Evolutionary conservation across 2,113 vertebrate species (phyloP), one percentile per base, ranked within the genome.

Genomic region (Amazona guildingii): DNA sequence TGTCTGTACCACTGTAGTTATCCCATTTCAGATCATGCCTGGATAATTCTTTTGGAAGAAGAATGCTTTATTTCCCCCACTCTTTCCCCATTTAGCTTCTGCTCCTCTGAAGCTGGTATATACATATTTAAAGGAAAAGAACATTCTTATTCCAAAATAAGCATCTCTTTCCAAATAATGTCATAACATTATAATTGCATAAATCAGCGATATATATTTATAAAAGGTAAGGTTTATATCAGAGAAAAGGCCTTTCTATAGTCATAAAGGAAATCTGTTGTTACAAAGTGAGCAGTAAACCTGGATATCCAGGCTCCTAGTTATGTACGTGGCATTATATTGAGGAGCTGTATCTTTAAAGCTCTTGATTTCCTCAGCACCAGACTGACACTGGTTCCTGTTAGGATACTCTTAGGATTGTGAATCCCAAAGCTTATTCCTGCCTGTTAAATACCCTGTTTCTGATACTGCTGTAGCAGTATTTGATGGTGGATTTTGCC

Each of bases 11-110:
- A 24, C 69, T 41, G 52, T 8, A 80, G 68, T 93, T 93, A 86
- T 83, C 91, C 44, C 5, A 0, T 75, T 94, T 88, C 86, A 84
- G 78, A 83, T 88, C 73, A 11, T n/a, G 77, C 37, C 69, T 90
- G 88, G 39, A 59, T 92, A 89, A 90, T 83, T 73, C 57, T 82
- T 95, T 44, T 68, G 63, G 66, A 88, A 69, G 72, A 84, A 69
- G 69, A 95, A 72, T 82, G n/a, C 20, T 39, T 78, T 46, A 7
- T 83, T 81, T 64, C 33, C 41, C n/a, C 11, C 18, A 7, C 35
- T 89, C 46, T 67, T 77, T 55, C 55, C 27, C 29, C 28, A 7
- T 74, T 51, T 62, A 82, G 35, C 11, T 72, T 68, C 25, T 49
- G 80, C 31, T 54, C 17, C 15, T 89, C 72, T 93, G 80, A 57